Evolutionary conservation across 2,888 invertebrate species (phyloP), one percentile per base, ranked within the genome.

Genomic region (Amitus sp.): DNA sequence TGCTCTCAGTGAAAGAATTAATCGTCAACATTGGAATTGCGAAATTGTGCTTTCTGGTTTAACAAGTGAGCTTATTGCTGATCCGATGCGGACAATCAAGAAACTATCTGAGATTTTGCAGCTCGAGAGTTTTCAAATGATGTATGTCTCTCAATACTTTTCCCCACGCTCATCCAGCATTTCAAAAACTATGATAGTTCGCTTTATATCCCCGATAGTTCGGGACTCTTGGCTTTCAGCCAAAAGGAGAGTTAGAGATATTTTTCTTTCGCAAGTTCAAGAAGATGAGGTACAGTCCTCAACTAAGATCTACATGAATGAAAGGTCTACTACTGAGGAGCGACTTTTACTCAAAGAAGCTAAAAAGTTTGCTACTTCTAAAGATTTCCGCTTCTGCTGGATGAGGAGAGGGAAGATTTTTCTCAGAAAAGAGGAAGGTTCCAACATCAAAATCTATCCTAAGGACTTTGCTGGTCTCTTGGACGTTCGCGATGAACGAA

Each of bases 291-390:
- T 4, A 2, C 10, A 34, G 10, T n/a, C n/a, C n/a, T n/a, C n/a
- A n/a, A 13, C n/a, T n/a, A 47, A 33, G 12, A 33, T 47, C n/a
- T 47, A 33, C 12, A 47, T 47, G 1, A 47, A 47, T 18, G 33
- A 47, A 4, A 30, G 33, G 5, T 30, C 30, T 1, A 47, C 47
- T 10, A 19, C 15, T 6, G 10, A 1, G 2, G 34, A 47, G 18
- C 13, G 33, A n/a, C 47, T 20, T 4, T 1, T 2, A 1, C 17
- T 47, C 2, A 2, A 3, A 12, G 33, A 33, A 34, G 47, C 47
- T 1, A 30, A 17, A 28, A 30, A 28, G 9, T 46, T 28, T 7
- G 46, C 46, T 1, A 3, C 13, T 17, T 7, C 3, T 12, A 46
- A 46, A 10, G 9, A 15, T 13, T 46, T 9, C 30, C 13, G 27